phyloP scores from a whole-genome alignment of 92 coral and sea anemone species.

The Desmophyllum pertusum region DNA sequence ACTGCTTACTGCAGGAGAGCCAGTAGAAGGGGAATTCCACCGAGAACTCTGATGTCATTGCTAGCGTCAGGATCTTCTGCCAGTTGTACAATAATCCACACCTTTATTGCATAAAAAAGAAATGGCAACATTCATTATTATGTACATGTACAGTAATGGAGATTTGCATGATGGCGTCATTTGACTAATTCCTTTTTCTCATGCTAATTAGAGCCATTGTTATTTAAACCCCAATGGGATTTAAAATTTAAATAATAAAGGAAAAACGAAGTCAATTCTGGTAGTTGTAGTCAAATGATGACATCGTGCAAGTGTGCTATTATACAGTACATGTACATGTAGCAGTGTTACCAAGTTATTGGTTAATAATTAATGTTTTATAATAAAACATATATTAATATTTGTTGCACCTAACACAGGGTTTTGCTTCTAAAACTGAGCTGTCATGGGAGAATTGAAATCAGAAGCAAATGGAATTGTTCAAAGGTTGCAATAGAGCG shows the following conservation, averaged over 20 bases:
- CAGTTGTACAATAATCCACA: conserved; percentile 96
- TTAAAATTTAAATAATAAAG: too few species aligned
- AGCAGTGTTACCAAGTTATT: neutral
- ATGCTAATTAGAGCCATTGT: too few species aligned
- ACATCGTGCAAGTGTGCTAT: neutral
- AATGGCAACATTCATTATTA: neutral
- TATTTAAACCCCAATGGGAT: too few species aligned
- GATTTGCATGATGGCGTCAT: too few species aligned
- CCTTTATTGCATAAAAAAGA: conserved; percentile 49
- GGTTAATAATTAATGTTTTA: too few species aligned
- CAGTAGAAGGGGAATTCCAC: conserved; percentile 93
- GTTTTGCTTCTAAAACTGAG: too few species aligned
- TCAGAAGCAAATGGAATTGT: neutral
- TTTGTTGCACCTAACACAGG: too few species aligned
- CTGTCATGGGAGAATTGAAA: neutral
- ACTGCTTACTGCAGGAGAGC: conserved; percentile 88
- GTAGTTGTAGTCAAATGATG: too few species aligned
- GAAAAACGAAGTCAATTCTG: too few species aligned
- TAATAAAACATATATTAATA: too few species aligned
- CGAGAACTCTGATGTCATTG: conserved; percentile 94
- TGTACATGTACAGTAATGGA: too few species aligned
- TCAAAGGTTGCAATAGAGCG: neutral
- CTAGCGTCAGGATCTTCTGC: conserved; percentile 97
- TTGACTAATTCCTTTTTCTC: too few species aligned
- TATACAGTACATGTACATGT: neutral